Base-by-base conservation (phyloP, 2,888 invertebrate genomes). In the Galeruca laticollis region DNA sequence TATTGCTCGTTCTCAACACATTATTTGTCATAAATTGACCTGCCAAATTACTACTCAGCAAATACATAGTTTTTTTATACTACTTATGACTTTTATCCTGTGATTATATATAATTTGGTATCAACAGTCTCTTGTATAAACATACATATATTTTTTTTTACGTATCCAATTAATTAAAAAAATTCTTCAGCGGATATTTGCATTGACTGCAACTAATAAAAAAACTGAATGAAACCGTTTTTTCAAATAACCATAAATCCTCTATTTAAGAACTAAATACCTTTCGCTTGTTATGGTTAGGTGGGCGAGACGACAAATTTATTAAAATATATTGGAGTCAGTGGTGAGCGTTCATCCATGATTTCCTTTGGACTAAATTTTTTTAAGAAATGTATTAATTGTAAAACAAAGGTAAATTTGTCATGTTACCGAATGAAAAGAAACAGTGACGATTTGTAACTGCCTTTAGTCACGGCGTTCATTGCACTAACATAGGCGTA, bases 181-280 rank as follows among this genome's bases (percentile, higher is more conserved):
- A 26, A 43, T 62, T 37, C 4, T 40, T 33, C 13, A 52, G 51
- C 66, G 67, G 69, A 72, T 64, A 69, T 72, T 64, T 67, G 68
- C 64, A 73, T 73, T 73, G 65, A 70, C 51, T 70, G 20, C 49
- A 49, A 47, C n/a, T n/a, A n/a, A n/a, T 40, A 8, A 47, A 47
- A 18, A 47, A 47, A 47, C 8, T 47, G 8, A 18, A 47, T 43
- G 9, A 15, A 15, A 26, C 26, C n/a, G n/a, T 43, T n/a, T 59
- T 65, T 65, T 65, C 73, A 73, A 77, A 75, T 77, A 78, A 74
- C 74, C 78, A 77, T 77, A 78, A 77, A 77, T 78, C 78, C 78
- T 73, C 68, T 72, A 69, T 56, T 72, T 54, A 52, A 73, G 68
- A 51, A 64, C 72, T 69, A 76, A 75, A 69, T 71, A 70, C 63